Evolutionary conservation across 2,797 vertebrate genomes (phyloP).

Genomic region (Prionace glauca): DNA sequence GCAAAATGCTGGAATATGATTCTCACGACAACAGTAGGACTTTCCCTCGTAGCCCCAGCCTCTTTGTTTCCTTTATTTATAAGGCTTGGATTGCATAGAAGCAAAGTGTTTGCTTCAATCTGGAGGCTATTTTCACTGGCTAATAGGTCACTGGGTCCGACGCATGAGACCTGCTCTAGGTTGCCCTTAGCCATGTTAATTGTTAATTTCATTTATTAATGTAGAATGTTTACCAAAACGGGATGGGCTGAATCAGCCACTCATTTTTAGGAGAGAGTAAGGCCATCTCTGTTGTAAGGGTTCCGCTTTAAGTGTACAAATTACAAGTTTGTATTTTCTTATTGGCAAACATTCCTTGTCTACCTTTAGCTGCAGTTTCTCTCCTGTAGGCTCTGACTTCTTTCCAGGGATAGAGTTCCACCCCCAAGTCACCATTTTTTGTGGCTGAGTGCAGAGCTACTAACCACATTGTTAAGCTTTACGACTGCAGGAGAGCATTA

Average conservation of each 20-base stretch:
- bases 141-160: conserved; percentile 21
- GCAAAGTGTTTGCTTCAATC: not conserved
- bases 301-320: not conserved
- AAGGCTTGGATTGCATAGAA: not conserved
- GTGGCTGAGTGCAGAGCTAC: not conserved
- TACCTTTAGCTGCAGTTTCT: not conserved
- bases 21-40: not conserved
- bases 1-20: not conserved
- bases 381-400: not conserved
- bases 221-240: not conserved
- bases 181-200: not conserved
- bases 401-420: not conserved
- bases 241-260: not conserved
- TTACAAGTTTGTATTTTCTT: not conserved
- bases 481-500: not conserved
- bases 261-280: not conserved
- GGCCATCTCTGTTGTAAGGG: not conserved
- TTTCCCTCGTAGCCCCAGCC: not conserved
- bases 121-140: conserved; percentile 35
- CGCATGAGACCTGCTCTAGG: not conserved
- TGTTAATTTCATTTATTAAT: not conserved
- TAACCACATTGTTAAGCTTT: not conserved
- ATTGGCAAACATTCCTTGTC: not conserved
- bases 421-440: not conserved
- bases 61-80: conserved; percentile 9